Percentiles rank a stretch among this genome's conserved stretches.
Conservation (phyloP, 2,888 invertebrate species). For the Lepidonotus clava region DNA sequence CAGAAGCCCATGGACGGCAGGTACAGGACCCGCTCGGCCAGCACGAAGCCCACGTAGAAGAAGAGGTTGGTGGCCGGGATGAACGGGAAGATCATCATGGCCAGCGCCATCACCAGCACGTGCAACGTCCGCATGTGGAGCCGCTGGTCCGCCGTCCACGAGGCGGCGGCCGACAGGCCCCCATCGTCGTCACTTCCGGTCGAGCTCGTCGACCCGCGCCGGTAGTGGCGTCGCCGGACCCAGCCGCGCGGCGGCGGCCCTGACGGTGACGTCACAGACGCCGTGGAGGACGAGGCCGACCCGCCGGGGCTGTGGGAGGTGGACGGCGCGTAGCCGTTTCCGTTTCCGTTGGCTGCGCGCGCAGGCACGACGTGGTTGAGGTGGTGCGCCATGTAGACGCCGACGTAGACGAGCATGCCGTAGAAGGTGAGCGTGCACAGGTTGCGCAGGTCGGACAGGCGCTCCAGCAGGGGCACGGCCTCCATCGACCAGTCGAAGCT, state of each 20-base stretch:
- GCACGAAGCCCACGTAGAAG: slow-evolving; percentile 98
- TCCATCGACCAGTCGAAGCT: slow-evolving; percentile 99
- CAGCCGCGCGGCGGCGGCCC: background rate
- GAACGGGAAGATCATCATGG: slow-evolving; percentile 94
- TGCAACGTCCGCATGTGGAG: slow-evolving; percentile 15
- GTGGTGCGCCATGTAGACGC: slow-evolving; percentile 9
- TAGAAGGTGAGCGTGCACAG: slow-evolving; percentile 89
- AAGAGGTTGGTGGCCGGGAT: slow-evolving; percentile 97
- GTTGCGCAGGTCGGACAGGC: slow-evolving; percentile 90
- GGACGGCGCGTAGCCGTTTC: slow-evolving; percentile 14
- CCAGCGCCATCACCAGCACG: slow-evolving; percentile 79
- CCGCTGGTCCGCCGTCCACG: background rate
- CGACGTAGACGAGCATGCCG: slow-evolving; percentile 72
- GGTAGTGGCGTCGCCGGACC: slow-evolving; percentile 15
- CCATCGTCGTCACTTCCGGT: slow-evolving; percentile 66
- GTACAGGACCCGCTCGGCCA: slow-evolving; percentile 97
- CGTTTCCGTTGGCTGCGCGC: background rate
- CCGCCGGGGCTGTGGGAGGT: background rate
- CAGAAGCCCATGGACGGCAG: slow-evolving; percentile 97
- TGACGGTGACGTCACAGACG: background rate
- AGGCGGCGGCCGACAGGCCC: background rate
- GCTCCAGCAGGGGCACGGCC: slow-evolving; percentile 92
- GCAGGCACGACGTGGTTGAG: background rate
- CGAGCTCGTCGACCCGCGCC: slow-evolving; percentile 66
- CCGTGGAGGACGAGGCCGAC: background rate